Evolutionary conservation across 1,140 invertebrate species (phyloP).

Genomic region (Phortica variegata): DNA sequence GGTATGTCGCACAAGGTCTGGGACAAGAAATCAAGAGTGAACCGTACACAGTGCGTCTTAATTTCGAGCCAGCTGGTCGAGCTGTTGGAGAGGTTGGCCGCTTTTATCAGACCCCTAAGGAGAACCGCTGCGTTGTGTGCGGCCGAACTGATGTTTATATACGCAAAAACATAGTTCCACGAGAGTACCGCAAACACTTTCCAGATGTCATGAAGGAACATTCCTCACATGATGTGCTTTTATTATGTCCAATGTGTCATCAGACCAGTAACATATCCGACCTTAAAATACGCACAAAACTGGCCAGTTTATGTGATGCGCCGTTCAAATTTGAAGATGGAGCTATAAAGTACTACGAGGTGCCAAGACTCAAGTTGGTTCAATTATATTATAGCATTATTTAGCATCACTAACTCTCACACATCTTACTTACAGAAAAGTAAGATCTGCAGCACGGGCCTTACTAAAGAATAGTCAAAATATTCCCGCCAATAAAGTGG

Average conservation of each 20-base stretch:
- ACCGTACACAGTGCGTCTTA: constrained; percentile 73
- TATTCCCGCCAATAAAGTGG: constrained; percentile 61
- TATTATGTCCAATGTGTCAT: constrained; percentile 76
- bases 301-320: constrained; percentile 67
- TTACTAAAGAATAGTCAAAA: constrained; percentile 58
- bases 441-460: constrained; percentile 70
- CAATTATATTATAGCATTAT: not conserved
- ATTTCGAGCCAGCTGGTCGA: constrained; percentile 79
- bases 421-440: constrained; percentile 56
- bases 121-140: constrained; percentile 85
- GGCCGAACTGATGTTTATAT: constrained; percentile 70
- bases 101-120: constrained; percentile 74
- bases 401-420: not conserved
- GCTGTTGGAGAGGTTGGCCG: constrained; percentile 68
- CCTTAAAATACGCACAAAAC: constrained; percentile 62
- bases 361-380: constrained; percentile 37
- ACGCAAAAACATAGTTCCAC: constrained; percentile 79
- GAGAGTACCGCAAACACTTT: constrained; percentile 82
- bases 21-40: constrained; percentile 65
- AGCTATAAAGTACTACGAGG: constrained; percentile 44
- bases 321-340: constrained; percentile 58
- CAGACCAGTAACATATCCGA: constrained; percentile 71
- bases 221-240: constrained; percentile 78
- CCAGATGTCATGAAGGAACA: constrained; percentile 81
- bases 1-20: constrained; percentile 73